Percentiles rank a stretch among this genome's conserved stretches.
phyloP scores from a whole-genome alignment of 2,888 invertebrate genomes.

The Euspilapteryx auroguttella region DNA sequence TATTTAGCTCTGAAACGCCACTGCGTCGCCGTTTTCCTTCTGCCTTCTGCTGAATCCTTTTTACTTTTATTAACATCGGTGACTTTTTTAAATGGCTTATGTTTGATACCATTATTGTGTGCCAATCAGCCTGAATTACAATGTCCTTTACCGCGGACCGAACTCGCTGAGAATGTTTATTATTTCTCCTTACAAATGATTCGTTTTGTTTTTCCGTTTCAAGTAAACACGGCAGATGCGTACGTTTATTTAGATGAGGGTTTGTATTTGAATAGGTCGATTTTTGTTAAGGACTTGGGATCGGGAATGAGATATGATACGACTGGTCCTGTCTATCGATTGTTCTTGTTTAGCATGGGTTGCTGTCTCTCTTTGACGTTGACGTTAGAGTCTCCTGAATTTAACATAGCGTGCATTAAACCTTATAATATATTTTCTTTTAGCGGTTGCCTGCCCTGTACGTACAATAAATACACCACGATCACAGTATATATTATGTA shows the following conservation, averaged over 20 bases:
- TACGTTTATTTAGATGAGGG: conserved; percentile 46
- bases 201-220: conserved; percentile 32
- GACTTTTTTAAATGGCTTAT: conserved; percentile 54
- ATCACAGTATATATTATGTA: too few species aligned
- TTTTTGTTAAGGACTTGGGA: too few species aligned
- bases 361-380: too few species aligned
- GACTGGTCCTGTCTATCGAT: too few species aligned
- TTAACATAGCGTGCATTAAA: too few species aligned
- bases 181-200: conserved; percentile 46
- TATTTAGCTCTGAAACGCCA: conserved; percentile 37
- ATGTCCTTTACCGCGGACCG: conserved; percentile 53
- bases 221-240: conserved; percentile 41
- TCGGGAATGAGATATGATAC: too few species aligned
- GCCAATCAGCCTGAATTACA: conserved; percentile 61
- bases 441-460: too few species aligned
- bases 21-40: conserved; percentile 27
- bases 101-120: conserved; percentile 61
- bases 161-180: conserved; percentile 43
- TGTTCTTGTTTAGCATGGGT: too few species aligned
- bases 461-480: too few species aligned
- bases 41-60: conserved; percentile 22
- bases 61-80: conserved; percentile 41
- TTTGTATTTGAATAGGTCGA: conserved; percentile 38
- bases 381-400: too few species aligned
- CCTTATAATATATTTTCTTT: too few species aligned